Base-by-base conservation (phyloP, 2,888 invertebrate species). In the Apotomis turbidana region DNA sequence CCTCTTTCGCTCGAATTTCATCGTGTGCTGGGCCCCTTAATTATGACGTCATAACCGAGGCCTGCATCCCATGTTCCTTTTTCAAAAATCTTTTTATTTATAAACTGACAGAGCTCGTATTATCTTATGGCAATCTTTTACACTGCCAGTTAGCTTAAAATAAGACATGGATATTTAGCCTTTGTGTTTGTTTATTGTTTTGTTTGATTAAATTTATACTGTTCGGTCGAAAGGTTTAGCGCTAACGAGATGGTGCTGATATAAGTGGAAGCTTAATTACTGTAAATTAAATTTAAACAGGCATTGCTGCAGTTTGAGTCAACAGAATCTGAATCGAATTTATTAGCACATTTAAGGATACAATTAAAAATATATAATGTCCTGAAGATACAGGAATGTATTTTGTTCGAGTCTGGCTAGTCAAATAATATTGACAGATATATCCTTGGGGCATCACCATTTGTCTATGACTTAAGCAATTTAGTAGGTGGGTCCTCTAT, bases 1-100 rank as follows among this genome's bases (percentile, higher is more conserved):
- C 81, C 76, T 81, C 74, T 78, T 78, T 79, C 80, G 78, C 79
- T 79, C 79, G 78, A 81, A 83, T 84, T 85, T 83, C 80, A 79
- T 82, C 84, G 85, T 83, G 83, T 85, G 81, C 75, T 79, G 82
- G 80, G 82, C 76, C 84, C 90, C 83, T 87, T 89, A 89, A 90
- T 91, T 90, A 90, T 92, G 91, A 91, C 90, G 89, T 89, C 90
- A 91, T 87, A 84, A 80, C 82, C 76, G 77, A 78, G 80, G 82
- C 80, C 75, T 76, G 85, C 81, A 80, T 80, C 74, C 77, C 73
- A 78, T 80, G 80, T 82, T 87, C 83, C 78, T 85, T 85, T 88
- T 87, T 84, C 78, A 82, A 86, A 83, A 80, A 79, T 80, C 77
- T 82, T 83, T 83, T 85, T 85, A 82, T 85, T 87, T 88, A 87